Evolutionary conservation across 2,797 vertebrate species (phyloP).

Genomic region (Bradypodion pumilum): DNA sequence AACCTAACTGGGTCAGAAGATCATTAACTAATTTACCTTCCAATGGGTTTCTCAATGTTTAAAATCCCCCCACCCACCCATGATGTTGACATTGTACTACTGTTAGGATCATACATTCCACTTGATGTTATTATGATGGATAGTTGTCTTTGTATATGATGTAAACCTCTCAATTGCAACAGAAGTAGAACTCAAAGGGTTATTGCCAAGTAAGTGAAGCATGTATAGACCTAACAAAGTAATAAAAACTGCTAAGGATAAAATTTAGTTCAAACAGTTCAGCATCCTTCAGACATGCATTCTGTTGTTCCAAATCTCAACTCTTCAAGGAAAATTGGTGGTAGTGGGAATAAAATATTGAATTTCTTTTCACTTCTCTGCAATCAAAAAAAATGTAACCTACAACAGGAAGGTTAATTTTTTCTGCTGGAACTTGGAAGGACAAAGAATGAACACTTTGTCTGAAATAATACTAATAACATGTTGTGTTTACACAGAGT

Average conservation of each 20-base stretch:
- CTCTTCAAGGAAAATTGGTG: slow-evolving; percentile 53
- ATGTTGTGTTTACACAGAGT: neutral
- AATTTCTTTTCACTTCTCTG: slow-evolving; percentile 45
- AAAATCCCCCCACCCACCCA: slow-evolving; percentile 51
- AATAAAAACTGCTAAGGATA: slow-evolving; percentile 54
- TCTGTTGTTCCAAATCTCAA: slow-evolving; percentile 63
- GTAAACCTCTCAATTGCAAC: slow-evolving; percentile 47
- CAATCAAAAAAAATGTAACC: slow-evolving; percentile 47
- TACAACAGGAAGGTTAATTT: slow-evolving; percentile 42
- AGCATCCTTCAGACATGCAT: slow-evolving; percentile 58
- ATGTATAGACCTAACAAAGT: too few species aligned
- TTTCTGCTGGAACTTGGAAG: slow-evolving; percentile 11
- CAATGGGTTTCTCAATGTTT: slow-evolving; percentile 43
- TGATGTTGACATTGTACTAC: slow-evolving; percentile 35
- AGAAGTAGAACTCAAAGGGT: slow-evolving; percentile 58
- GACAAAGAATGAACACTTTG: slow-evolving; percentile 1
- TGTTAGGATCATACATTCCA: slow-evolving; percentile 40
- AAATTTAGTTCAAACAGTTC: slow-evolving; percentile 61
- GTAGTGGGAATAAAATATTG: slow-evolving; percentile 49
- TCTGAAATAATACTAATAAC: neutral
- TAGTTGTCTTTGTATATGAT: slow-evolving; percentile 54
- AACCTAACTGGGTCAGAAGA: slow-evolving; percentile 38
- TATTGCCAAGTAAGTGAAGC: slow-evolving; percentile 53
- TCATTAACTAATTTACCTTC: slow-evolving; percentile 10
- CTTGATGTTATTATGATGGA: slow-evolving; percentile 55